Base-by-base conservation (phyloP, 1,140 invertebrate genomes). In the Pemphigus obesinymphae region DNA sequence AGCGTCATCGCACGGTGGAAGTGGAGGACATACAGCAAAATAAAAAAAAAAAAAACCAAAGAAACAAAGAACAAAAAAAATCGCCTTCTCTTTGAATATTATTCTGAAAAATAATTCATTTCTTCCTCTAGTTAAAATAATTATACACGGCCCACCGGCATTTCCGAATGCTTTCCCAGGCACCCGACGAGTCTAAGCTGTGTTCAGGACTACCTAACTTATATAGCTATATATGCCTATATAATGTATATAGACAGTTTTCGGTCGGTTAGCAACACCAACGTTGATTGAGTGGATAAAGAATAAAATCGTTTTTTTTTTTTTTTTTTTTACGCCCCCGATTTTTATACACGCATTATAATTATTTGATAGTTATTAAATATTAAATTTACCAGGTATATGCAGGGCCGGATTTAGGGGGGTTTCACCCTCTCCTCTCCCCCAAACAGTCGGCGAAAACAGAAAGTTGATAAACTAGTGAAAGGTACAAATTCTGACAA, bases 81-180 rank as follows among this genome's bases (percentile, higher is more conserved):
- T 63, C 55, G 43, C 55, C 55, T 80, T 61, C 55, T 80, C 76
- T 80, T 80, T 80, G 76, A 63, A 80, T 80, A 80, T 43, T 80
- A 61, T 80, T 40, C n/a, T 20, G 50, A 80, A 80, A 61, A 43
- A 80, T 80, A 80, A 80, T 80, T 80, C 55, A 80, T 80, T 80
- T 61, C 76, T 80, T 80, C 76, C 76, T 80, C 76, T 80, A 80
- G 76, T 80, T 80, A 80, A 80, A 80, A 80, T 80, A 80, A 80
- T 80, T 80, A 80, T 80, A 80, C 55, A 80, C 76, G 76, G 76
- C 55, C 55, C 76, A 61, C 76, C 55, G 76, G 55, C 40, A 80
- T 80, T 20, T 78, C 75, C 75, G 34, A 58, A 75, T 37, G 23
- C 50, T 53, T 43, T 80, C 55, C 76, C 76, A 80, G 40, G 55